Evolutionary conservation across 2,888 invertebrate genomes (phyloP).

Genomic region (Abscondita cerata): DNA sequence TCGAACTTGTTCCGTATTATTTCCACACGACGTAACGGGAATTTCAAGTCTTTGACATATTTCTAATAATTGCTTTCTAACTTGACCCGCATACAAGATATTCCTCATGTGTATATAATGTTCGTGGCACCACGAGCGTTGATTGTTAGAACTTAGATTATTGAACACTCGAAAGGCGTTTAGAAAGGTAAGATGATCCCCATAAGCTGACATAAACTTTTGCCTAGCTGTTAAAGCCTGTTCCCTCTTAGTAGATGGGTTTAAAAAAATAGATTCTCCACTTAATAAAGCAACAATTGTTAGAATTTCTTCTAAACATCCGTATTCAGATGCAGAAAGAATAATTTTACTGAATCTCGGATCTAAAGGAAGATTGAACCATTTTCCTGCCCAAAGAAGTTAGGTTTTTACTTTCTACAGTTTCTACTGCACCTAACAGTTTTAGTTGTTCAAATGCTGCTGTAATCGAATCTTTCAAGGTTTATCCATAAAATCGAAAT

Average conservation of each 20-base stretch:
- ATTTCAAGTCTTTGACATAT: conserved; percentile 68
- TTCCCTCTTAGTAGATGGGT: conserved; percentile 76
- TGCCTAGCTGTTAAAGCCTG: conserved; percentile 74
- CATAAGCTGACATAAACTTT: conserved; percentile 85
- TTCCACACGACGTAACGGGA: conserved; percentile 69
- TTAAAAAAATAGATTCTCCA: conserved; percentile 84
- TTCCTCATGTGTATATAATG: conserved; percentile 87
- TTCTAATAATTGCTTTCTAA: conserved; percentile 79
- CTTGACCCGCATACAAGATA: conserved; percentile 79
- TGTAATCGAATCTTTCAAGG: conserved; percentile 77
- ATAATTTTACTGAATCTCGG: conserved; percentile 87
- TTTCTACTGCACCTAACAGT: conserved; percentile 75
- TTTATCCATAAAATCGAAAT: conserved; percentile 90
- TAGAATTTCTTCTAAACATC: conserved; percentile 81
- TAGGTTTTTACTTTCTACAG: conserved; percentile 66
- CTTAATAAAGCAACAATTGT: conserved; percentile 88
- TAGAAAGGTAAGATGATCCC: conserved; percentile 91
- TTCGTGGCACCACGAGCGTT: conserved; percentile 87
- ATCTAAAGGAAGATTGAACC: conserved; percentile 89
- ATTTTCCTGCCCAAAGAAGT: conserved; percentile 84
- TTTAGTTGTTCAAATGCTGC: conserved; percentile 71
- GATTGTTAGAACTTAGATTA: conserved; percentile 70
- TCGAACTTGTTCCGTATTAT: conserved; percentile 69
- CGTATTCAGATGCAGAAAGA: conserved; percentile 76
- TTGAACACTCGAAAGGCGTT: conserved; percentile 86